Conservation (phyloP, 1,140 invertebrate genomes). For the Pteromalus puparum region DNA sequence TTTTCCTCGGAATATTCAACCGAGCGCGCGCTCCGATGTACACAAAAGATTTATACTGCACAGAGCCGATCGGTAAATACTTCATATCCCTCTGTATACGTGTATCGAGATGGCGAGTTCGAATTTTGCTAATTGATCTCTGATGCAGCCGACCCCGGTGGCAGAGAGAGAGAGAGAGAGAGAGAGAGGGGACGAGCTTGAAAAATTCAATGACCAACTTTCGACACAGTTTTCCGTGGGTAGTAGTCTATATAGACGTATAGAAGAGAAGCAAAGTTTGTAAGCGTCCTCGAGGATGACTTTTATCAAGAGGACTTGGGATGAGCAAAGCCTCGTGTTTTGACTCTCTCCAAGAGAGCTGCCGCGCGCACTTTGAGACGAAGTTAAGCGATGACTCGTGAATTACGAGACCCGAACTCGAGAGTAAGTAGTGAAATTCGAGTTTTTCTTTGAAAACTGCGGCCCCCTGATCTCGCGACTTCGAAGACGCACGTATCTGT, state of each 20-base stretch:
- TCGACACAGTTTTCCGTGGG: background rate
- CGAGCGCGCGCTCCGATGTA: too few relatives aligned
- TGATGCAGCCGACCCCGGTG: too few relatives aligned
- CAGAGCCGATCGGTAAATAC: too few relatives aligned
- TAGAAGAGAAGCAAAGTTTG: background rate
- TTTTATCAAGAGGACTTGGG: slow-evolving; percentile 1
- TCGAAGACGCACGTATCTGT: background rate
- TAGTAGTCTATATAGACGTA: too few relatives aligned
- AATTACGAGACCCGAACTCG: background rate
- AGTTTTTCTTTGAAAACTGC: background rate
- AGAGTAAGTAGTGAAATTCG: too few relatives aligned
- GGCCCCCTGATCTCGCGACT: background rate
- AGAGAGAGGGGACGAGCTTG: too few relatives aligned
- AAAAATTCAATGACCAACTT: background rate
- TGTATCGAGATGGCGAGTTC: too few relatives aligned
- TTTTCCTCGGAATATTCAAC: background rate
- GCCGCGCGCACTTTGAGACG: background rate
- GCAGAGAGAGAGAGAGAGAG: too few relatives aligned
- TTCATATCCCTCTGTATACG: too few relatives aligned
- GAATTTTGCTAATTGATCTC: too few relatives aligned
- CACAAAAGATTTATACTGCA: too few relatives aligned
- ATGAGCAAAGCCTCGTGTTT: background rate
- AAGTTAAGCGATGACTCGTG: background rate
- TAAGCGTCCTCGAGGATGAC: background rate
- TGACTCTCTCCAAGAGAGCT: background rate